A percentile compares a stretch with the other conserved stretches of the same genome.
Evolutionary conservation across 2,888 invertebrate species (phyloP).

Genomic region (Leucophenga montana): DNA sequence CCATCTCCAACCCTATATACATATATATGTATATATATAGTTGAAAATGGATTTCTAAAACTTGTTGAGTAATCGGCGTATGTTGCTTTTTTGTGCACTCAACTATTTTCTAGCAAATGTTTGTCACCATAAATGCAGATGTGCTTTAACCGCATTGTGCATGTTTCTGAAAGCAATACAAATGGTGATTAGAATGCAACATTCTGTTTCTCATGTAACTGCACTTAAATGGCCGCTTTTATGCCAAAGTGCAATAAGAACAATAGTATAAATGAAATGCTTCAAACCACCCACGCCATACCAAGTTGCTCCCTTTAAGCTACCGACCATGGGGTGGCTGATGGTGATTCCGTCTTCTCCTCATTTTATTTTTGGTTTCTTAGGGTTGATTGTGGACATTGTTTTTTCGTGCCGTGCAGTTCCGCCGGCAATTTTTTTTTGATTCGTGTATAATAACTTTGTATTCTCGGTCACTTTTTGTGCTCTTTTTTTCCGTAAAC

Average conservation of each 20-base stretch:
- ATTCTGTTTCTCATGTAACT: slow-evolving; percentile 33
- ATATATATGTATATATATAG: too few species aligned
- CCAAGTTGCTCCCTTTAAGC: too few species aligned
- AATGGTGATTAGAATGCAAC: slow-evolving; percentile 29
- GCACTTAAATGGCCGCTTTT: slow-evolving; percentile 59
- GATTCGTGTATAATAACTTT: background rate
- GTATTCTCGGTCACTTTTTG: slow-evolving; percentile 11
- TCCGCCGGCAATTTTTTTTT: background rate
- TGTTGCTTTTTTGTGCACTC: background rate
- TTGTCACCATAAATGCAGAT: background rate
- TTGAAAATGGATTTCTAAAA: background rate
- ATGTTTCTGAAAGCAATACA: background rate
- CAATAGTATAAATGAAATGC: background rate
- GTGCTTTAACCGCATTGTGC: background rate
- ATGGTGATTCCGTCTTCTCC: too few species aligned
- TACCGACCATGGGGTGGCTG: too few species aligned
- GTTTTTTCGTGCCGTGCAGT: too few species aligned
- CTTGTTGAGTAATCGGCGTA: slow-evolving; percentile 4
- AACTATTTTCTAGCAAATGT: background rate
- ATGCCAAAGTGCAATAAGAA: slow-evolving; percentile 28
- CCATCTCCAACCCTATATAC: too few species aligned
- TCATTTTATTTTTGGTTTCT: too few species aligned
- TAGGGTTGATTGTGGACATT: too few species aligned
- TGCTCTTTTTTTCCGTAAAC: background rate
- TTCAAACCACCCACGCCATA: too few species aligned